Evolutionary conservation across 2,888 invertebrate species (phyloP).

Genomic region (Allolobophora icterica): DNA sequence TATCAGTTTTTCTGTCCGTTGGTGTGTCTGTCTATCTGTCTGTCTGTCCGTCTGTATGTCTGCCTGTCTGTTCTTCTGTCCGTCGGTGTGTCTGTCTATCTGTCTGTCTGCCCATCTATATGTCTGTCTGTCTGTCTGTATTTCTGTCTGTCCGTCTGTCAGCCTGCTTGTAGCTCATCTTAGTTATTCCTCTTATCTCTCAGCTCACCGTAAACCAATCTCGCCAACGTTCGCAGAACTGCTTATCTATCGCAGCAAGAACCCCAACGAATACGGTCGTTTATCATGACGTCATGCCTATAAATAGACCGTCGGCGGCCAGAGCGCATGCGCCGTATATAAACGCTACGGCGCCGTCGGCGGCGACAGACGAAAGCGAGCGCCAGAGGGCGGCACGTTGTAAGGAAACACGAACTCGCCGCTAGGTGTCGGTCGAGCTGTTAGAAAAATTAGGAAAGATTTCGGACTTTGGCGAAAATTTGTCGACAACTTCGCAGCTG

Average conservation of each 20-base stretch:
- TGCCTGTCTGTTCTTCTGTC: neutral
- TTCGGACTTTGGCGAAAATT: neutral
- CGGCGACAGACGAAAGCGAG: conserved; percentile 12
- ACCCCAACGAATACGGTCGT: neutral
- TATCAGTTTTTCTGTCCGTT: no score
- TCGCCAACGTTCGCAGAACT: neutral
- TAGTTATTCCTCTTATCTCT: conserved; percentile 1
- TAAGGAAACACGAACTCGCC: neutral
- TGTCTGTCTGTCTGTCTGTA: no score
- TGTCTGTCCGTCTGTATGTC: neutral
- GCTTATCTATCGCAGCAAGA: neutral
- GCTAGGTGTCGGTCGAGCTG: neutral
- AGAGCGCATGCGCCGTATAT: neutral
- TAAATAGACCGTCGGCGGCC: neutral
- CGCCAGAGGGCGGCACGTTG: neutral
- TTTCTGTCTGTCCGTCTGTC: neutral
- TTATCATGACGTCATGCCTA: neutral
- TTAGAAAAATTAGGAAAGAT: neutral
- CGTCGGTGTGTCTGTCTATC: no score
- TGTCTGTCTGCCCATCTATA: no score
- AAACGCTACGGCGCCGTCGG: neutral
- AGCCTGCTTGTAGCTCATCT: neutral
- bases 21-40: no score
- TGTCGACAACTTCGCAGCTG: neutral
- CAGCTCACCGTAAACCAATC: neutral